Conservation (phyloP, 2,113 vertebrate genomes). For the Suricata suricatta region DNA sequence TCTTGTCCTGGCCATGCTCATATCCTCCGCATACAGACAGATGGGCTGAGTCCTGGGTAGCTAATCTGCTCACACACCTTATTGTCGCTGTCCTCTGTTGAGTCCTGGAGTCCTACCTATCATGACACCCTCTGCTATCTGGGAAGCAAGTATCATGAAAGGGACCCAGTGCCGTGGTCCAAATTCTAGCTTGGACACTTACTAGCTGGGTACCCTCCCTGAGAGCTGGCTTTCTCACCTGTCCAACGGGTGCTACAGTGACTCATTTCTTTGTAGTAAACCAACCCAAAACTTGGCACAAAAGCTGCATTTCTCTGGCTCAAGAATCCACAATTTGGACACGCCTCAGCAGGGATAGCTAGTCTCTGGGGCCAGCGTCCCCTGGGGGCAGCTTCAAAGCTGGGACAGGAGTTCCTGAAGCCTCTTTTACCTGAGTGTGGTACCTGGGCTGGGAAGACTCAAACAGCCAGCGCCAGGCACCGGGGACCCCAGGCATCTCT, state of each 20-base stretch:
- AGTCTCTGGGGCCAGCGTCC: background rate
- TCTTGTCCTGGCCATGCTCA: background rate
- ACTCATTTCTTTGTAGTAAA: background rate
- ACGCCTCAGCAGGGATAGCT: background rate
- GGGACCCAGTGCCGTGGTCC: background rate
- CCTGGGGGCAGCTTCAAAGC: background rate
- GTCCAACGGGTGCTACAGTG: background rate
- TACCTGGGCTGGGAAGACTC: background rate
- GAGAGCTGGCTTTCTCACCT: background rate
- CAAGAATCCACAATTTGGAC: background rate
- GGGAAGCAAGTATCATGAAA: background rate
- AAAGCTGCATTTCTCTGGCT: background rate
- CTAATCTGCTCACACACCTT: background rate
- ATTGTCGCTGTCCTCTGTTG: no score
- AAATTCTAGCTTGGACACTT: background rate
- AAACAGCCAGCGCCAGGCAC: background rate
- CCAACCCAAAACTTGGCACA: background rate
- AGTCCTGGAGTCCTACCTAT: background rate
- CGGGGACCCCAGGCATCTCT: background rate
- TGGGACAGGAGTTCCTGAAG: background rate
- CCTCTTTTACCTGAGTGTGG: background rate
- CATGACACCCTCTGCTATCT: background rate
- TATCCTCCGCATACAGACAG: background rate
- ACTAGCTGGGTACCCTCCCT: background rate
- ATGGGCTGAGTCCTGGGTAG: background rate